Percentiles rank a stretch among this genome's conserved stretches.
Conservation (phyloP, 2,113 vertebrate genomes). For the Cygnus buccinator region DNA sequence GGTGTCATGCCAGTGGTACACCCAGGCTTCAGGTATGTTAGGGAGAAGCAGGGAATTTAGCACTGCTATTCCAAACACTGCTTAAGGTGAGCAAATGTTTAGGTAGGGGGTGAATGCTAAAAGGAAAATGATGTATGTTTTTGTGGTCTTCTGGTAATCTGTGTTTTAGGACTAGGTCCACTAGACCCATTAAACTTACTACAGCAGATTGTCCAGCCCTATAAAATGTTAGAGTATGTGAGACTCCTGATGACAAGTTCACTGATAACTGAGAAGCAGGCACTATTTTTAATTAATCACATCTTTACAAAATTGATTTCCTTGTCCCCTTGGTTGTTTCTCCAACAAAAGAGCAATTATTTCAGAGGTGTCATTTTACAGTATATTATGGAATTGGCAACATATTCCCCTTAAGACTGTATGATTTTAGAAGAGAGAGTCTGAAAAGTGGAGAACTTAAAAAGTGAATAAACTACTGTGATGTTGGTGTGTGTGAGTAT, state of each 20-base stretch:
- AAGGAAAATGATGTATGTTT: background rate
- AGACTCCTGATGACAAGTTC: background rate
- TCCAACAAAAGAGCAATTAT: background rate
- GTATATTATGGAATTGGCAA: background rate
- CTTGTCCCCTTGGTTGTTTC: background rate
- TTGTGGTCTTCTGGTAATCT: background rate
- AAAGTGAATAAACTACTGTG: background rate
- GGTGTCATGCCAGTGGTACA: background rate
- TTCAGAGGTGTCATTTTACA: background rate
- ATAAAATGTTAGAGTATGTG: background rate
- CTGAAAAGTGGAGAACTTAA: background rate
- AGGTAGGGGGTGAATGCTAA: background rate
- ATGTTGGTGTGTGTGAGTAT: background rate
- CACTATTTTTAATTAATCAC: background rate
- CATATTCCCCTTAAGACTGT: background rate
- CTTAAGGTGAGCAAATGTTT: background rate
- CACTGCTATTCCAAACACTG: background rate
- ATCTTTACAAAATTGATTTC: background rate
- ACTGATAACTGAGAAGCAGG: background rate
- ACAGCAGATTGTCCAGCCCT: background rate
- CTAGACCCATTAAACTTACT: background rate
- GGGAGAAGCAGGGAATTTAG: background rate
- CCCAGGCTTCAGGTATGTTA: background rate
- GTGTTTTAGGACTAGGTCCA: background rate
- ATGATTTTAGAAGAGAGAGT: background rate